Base-by-base conservation (phyloP, 2,113 vertebrate species). In the Eudyptes chrysolophus region DNA sequence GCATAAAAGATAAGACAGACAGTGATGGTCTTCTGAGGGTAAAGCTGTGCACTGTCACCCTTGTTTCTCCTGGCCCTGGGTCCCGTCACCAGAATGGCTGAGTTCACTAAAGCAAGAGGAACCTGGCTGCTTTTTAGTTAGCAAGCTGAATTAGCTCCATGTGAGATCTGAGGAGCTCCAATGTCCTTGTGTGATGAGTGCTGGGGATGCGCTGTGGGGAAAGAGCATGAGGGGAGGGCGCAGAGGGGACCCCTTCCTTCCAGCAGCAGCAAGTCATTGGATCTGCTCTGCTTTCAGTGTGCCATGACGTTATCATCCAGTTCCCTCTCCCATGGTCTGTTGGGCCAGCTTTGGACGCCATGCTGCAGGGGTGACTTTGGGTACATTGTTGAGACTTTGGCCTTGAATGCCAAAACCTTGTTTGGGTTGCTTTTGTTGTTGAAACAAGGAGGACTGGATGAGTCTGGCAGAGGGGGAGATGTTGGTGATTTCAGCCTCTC, bases 301-400 rank as follows among this genome's bases (percentile, higher is more conserved):
- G 25, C 22, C 7, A 0, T 32, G 25, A 22, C 1, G 0, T 54
- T 71, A 11, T 5, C 20, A 2, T 40, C 34, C 21, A 6, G 16
- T 36, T 78, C 44, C 46, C 27, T 42, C 54, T 78, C 10, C 16
- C 4, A 0, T 26, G 29, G 48, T 25, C 32, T 2, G 1, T 46
- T 2, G 2, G 51, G 29, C n/a, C 46, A 30, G 25, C 58, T 89
- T 40, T 48, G 46, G 46, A 8, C 0, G 2, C 51, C 0, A 3
- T 61, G 40, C 61, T 65, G 57, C 27, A n/a, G 29, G 46, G 61
- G 21, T 42, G n/a, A 32, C 57, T 69, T 38, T 18, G 38, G 25
- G 29, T 20, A 5, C 1, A 0, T 29, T 46, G 34, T 32, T 51
- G 49, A 25, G 20, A 16, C 44, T 42, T 78, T 25, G 46, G 18